These are phyloP conservation scores for Leptoteleia sp. DNA, from an alignment of 1,140 invertebrate genomes.

Conservation along the genomic window DNA sequence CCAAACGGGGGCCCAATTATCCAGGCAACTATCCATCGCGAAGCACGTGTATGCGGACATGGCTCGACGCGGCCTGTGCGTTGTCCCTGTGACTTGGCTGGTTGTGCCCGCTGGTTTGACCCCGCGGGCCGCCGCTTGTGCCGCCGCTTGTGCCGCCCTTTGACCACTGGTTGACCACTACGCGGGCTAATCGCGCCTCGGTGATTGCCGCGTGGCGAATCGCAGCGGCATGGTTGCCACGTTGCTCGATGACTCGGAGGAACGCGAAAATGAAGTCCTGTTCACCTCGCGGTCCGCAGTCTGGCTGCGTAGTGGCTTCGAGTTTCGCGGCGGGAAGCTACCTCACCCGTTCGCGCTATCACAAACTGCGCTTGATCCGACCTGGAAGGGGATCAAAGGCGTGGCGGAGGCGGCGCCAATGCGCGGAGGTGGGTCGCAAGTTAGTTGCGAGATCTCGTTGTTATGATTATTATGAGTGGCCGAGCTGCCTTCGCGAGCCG, in stretches of 20 bases:
- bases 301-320: conserved; percentile 80
- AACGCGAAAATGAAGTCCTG: conserved; percentile 69
- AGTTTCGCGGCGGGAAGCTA: conserved; percentile 66
- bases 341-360: conserved; percentile 53
- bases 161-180: too few species aligned
- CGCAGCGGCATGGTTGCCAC: conserved; percentile 72
- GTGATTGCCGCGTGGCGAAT: conserved; percentile 34
- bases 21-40: too few species aligned
- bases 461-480: conserved; percentile 81
- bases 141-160: neutral
- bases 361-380: conserved; percentile 61
- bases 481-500: conserved; percentile 74
- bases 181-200: conserved; percentile 11
- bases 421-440: conserved; percentile 80
- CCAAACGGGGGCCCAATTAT: too few species aligned
- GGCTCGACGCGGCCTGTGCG: too few species aligned
- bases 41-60: too few species aligned
- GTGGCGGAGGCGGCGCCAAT: conserved; percentile 76
- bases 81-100: too few species aligned
- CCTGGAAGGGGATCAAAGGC: conserved; percentile 69
- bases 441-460: conserved; percentile 77
- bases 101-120: too few species aligned
- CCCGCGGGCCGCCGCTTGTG: too few species aligned
- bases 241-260: conserved; percentile 69
- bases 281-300: conserved; percentile 79